Percentiles rank a stretch among this genome's conserved stretches.
Evolutionary conservation across 2,797 vertebrate species (phyloP).

Genomic region (Rhadinocentrus ornatus): DNA sequence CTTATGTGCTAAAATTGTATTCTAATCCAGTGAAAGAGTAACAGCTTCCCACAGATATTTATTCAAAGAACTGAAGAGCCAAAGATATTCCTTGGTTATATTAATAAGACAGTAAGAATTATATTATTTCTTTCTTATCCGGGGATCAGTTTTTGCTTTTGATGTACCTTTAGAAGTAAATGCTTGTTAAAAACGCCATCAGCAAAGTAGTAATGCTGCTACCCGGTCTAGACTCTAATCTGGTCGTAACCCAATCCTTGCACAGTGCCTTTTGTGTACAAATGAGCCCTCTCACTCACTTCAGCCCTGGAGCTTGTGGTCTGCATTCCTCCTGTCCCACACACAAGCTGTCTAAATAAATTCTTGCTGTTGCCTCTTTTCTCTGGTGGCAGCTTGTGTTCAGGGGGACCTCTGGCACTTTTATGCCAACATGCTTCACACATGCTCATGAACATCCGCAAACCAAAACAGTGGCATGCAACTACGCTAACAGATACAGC

Average conservation of each 20-base stretch:
- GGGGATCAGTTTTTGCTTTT: constrained; percentile 52
- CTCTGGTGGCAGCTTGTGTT: constrained; percentile 74
- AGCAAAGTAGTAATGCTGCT: constrained; percentile 57
- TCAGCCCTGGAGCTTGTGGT: constrained; percentile 69
- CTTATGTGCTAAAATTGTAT: constrained; percentile 36
- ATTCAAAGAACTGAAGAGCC: constrained; percentile 32
- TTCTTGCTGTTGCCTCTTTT: constrained; percentile 61
- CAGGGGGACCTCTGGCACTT: constrained; percentile 49
- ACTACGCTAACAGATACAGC: constrained; percentile 52
- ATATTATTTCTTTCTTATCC: constrained; percentile 41
- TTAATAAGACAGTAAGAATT: constrained; percentile 37
- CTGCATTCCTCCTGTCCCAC: constrained; percentile 76
- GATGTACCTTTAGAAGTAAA: constrained; percentile 51
- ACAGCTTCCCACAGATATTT: constrained; percentile 45
- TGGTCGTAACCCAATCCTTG: constrained; percentile 67
- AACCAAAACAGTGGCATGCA: constrained; percentile 68
- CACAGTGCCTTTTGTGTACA: constrained; percentile 65
- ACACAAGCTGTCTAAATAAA: constrained; percentile 83
- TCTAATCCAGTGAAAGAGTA: constrained; percentile 30
- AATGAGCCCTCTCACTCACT: constrained; percentile 71
- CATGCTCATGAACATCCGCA: constrained; percentile 69
- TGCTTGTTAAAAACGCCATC: constrained; percentile 50
- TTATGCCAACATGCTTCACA: constrained; percentile 68
- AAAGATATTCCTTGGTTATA: constrained; percentile 42
- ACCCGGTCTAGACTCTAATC: constrained; percentile 65